Conservation (phyloP, 2,113 vertebrate species). For the Panthera leo region DNA sequence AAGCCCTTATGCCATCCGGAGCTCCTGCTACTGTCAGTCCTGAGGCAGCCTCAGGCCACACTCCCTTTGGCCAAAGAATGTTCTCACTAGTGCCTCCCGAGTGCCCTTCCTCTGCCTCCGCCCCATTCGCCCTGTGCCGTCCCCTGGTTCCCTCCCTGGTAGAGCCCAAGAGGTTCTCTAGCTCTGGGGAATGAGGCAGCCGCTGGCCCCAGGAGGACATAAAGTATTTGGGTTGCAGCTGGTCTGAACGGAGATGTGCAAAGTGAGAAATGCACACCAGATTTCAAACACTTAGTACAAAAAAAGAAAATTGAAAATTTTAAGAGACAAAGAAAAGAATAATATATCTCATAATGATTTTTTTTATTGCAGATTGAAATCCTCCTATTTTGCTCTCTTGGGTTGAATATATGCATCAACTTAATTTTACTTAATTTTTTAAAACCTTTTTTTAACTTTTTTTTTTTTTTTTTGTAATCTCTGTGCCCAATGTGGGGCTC, state of each 20-base stretch:
- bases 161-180: neutral
- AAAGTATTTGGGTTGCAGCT: fast-evolving
- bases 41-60: fast-evolving
- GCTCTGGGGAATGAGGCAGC: neutral
- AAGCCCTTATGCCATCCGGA: neutral
- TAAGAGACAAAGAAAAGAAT: neutral
- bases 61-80: neutral
- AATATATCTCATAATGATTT: neutral
- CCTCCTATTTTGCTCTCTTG: neutral
- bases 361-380: neutral
- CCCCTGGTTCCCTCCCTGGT: neutral
- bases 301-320: no score
- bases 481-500: no score
- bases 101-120: neutral
- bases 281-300: neutral
- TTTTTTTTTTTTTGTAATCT: no score
- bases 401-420: neutral
- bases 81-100: neutral
- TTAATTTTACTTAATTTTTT: neutral
- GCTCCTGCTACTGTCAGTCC: neutral
- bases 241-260: neutral
- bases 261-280: neutral
- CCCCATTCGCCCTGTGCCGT: fast-evolving
- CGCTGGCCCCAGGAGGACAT: neutral
- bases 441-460: neutral